Conservation (phyloP, 1,140 invertebrate species). For the Drosophila ohnishii region DNA sequence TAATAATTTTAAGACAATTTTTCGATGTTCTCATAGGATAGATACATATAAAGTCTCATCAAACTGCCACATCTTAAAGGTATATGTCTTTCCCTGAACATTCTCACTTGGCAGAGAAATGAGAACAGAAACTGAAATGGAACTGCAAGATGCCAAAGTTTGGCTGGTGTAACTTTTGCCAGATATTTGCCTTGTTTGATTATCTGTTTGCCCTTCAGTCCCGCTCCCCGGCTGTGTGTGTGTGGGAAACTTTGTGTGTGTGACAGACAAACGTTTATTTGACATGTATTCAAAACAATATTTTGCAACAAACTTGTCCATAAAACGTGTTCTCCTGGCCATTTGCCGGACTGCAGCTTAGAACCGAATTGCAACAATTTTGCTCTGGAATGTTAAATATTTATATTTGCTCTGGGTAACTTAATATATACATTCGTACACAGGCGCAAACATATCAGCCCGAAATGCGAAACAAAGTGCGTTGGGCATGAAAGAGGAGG, state of each 20-base stretch:
- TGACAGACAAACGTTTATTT: slow-evolving; percentile 62
- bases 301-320: slow-evolving; percentile 54
- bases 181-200: slow-evolving; percentile 73
- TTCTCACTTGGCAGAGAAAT: slow-evolving; percentile 34
- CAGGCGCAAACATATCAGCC: slow-evolving; percentile 29
- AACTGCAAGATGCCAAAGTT: slow-evolving; percentile 59
- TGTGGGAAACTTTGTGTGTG: slow-evolving; percentile 11
- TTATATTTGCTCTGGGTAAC: slow-evolving; percentile 58
- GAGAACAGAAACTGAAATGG: slow-evolving; percentile 31
- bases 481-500: slow-evolving; percentile 12
- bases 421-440: slow-evolving; percentile 39
- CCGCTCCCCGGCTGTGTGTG: background rate
- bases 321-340: slow-evolving; percentile 41
- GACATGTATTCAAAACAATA: slow-evolving; percentile 60
- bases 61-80: background rate
- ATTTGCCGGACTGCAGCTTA: slow-evolving; percentile 34
- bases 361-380: slow-evolving; percentile 63
- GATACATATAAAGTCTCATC: background rate
- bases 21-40: background rate
- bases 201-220: slow-evolving; percentile 57
- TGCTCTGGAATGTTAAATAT: slow-evolving; percentile 67
- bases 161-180: slow-evolving; percentile 45
- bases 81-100: slow-evolving; percentile 15
- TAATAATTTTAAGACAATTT: no score
- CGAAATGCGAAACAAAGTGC: slow-evolving; percentile 52